These are phyloP conservation scores for Spodoptera exigua DNA, from an alignment of 2,888 invertebrate species.

Conservation along the genomic window DNA sequence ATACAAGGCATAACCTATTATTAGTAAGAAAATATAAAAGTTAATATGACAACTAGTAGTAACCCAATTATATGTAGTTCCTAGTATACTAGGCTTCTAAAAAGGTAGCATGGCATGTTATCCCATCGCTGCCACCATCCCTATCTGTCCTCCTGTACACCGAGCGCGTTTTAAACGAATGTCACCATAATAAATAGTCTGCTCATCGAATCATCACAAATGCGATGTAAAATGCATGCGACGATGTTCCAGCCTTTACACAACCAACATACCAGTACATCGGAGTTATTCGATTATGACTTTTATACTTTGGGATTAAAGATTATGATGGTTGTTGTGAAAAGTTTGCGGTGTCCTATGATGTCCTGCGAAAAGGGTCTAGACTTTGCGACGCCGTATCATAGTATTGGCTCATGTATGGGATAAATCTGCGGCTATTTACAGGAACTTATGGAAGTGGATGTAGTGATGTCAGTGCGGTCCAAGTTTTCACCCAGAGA, in stretches of 20 bases:
- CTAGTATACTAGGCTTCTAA: not conserved
- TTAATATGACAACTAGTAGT: not conserved
- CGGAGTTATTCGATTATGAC: slow-evolving; percentile 14
- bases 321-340: not conserved
- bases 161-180: slow-evolving; percentile 65
- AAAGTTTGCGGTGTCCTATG: slow-evolving; percentile 34
- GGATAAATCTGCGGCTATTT: slow-evolving; percentile 45
- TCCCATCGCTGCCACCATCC: slow-evolving; percentile 19
- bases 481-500: slow-evolving; percentile 35
- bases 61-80: not conserved
- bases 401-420: slow-evolving; percentile 54
- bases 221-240: slow-evolving; percentile 74
- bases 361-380: slow-evolving; percentile 53
- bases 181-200: slow-evolving; percentile 72
- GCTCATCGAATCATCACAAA: slow-evolving; percentile 72
- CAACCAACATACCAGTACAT: slow-evolving; percentile 35
- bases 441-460: slow-evolving; percentile 17
- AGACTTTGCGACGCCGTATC: slow-evolving; percentile 55
- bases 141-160: slow-evolving; percentile 36
- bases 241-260: slow-evolving; percentile 67
- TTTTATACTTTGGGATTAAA: slow-evolving; percentile 22
- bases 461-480: slow-evolving; percentile 20
- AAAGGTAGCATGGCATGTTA: not conserved
- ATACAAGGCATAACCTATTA: not conserved
- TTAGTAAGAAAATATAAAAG: too few species aligned